Evolutionary conservation across 2,888 invertebrate species (phyloP), one percentile per base, ranked within the genome.

Genomic region (Rambutsinella grinnellia): DNA sequence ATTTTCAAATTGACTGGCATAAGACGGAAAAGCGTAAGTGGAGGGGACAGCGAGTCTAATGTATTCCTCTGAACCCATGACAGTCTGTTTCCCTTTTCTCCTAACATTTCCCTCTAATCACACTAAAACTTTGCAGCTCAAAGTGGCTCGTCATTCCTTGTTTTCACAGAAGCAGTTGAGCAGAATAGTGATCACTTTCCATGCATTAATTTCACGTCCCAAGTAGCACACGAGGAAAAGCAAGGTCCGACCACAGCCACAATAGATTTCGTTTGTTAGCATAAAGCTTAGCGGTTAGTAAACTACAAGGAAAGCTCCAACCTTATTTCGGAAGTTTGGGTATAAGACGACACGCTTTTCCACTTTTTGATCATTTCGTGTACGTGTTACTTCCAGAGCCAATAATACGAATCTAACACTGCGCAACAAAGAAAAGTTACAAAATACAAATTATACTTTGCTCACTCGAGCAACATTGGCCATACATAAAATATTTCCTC

Each of bases 181-280:
- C 26, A 26, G 47, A 61, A 47, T 47, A 47, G 61, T 49, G 49
- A 61, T 49, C 61, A 13, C 61, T 61, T 61, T 56, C 24, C 51
- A 26, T 56, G 54, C 56, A 54, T 66, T 56, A 66, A 66, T 66
- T 66, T 66, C 56, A 66, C 56, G 66, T 56, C 56, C 56, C 66
- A 56, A 66, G 46, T 56, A 21, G 26, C 66, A 63, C n/a, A n/a
- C n/a, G n/a, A 6, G n/a, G 23, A 15, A 62, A 21, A 62, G 47
- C 8, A 62, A n/a, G n/a, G n/a, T n/a, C n/a, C n/a, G n/a, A n/a
- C n/a, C n/a, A n/a, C n/a, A n/a, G n/a, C n/a, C n/a, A n/a, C n/a
- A n/a, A n/a, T n/a, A n/a, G n/a, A n/a, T n/a, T n/a, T n/a, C n/a
- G n/a, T n/a, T n/a, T n/a, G n/a, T n/a, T n/a, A n/a, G n/a, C n/a